Percentiles rank a stretch among this genome's conserved stretches.
These are phyloP conservation scores for Catagonus wagneri DNA, from an alignment of 2,113 vertebrate genomes.

Conservation along the genomic window DNA sequence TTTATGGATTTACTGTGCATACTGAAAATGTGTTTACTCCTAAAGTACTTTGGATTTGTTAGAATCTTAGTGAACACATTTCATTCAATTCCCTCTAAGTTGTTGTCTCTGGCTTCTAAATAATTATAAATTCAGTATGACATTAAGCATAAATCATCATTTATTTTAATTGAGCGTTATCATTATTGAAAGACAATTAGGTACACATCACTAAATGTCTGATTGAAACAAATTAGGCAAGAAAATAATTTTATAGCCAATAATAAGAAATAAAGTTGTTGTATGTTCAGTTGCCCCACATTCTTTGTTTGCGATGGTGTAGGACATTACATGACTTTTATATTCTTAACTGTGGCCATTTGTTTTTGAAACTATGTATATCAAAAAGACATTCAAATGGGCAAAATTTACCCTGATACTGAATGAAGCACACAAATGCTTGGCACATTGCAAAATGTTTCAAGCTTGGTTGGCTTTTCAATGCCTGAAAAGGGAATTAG, in stretches of 20 bases:
- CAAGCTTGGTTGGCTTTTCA: conserved; percentile 61
- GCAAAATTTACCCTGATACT: conserved; percentile 63
- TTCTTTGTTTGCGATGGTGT: not conserved
- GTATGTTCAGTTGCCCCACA: conserved; percentile 18
- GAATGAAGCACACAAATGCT: conserved; percentile 57
- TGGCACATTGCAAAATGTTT: conserved; percentile 60
- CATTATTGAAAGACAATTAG: conserved; percentile 80
- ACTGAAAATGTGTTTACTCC: conserved; percentile 69
- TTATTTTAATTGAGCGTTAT: conserved; percentile 73
- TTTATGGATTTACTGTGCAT: conserved; percentile 65
- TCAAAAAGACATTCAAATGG: conserved; percentile 63
- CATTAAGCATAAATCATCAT: conserved; percentile 80
- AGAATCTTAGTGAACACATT: conserved; percentile 63
- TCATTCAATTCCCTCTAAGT: conserved; percentile 64
- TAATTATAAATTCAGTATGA: conserved; percentile 72
- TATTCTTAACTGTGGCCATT: not conserved
- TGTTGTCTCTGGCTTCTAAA: conserved; percentile 71
- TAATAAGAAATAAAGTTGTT: conserved; percentile 76
- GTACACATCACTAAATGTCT: conserved; percentile 71
- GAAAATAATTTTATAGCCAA: conserved; percentile 73
- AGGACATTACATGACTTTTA: conserved; percentile 42
- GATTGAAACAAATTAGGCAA: conserved; percentile 77
- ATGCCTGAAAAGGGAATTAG: conserved; percentile 33
- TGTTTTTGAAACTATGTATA: conserved; percentile 49
- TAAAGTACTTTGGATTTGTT: conserved; percentile 72